Percentiles rank a stretch among this genome's conserved stretches.
Conservation (phyloP, 2,113 vertebrate genomes). For the Polyodon spathula region DNA sequence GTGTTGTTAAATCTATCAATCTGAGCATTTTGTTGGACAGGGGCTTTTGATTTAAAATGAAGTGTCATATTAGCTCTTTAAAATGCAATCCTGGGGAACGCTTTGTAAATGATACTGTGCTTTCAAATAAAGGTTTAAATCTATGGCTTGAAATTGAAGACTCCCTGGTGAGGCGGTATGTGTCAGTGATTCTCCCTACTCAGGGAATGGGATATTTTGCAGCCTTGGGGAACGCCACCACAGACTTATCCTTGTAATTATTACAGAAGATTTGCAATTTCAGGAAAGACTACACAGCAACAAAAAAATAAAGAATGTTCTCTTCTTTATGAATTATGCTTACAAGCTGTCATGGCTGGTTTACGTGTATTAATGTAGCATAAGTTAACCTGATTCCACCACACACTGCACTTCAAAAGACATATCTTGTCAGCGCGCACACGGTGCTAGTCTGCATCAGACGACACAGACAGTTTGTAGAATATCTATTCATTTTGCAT, state of each 20-base stretch:
- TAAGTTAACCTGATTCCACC: too few relatives aligned
- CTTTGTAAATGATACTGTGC: constrained; percentile 50
- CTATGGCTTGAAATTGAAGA: constrained; percentile 42
- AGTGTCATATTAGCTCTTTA: constrained; percentile 51
- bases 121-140: constrained; percentile 37
- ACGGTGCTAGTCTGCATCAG: too few relatives aligned
- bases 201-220: constrained; percentile 55
- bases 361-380: background rate
- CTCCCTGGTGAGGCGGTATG: constrained; percentile 42
- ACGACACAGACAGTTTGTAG: too few relatives aligned
- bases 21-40: constrained; percentile 6
- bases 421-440: background rate
- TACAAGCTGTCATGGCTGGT: background rate
- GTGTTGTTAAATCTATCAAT: too few relatives aligned
- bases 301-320: background rate
- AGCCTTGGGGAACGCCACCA: constrained; percentile 45
- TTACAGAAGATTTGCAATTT: background rate
- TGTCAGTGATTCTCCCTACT: constrained; percentile 44
- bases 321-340: background rate
- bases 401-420: background rate
- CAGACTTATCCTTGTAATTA: constrained; percentile 39
- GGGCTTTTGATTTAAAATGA: constrained; percentile 17
- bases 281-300: background rate
- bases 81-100: constrained; percentile 40
- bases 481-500: too few relatives aligned